phyloP scores from a whole-genome alignment of 2,888 invertebrate genomes.

The Chromoteleia sp. region DNA sequence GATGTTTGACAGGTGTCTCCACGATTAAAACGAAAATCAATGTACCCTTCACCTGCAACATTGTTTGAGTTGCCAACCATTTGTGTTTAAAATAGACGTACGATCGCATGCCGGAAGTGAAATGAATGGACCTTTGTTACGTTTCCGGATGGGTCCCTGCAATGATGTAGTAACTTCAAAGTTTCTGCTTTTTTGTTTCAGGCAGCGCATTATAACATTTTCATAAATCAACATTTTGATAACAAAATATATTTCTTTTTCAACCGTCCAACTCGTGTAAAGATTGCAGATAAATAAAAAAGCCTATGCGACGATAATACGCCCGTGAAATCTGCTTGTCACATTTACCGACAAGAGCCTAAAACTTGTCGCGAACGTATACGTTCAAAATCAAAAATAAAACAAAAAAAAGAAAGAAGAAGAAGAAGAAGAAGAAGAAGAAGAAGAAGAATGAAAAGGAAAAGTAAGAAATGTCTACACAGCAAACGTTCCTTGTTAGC shows the following conservation, averaged over 20 bases:
- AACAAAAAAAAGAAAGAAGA: no score
- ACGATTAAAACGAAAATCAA: conserved; percentile 13
- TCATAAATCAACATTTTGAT: conserved; percentile 23
- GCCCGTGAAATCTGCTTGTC: no score
- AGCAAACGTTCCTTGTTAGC: no score
- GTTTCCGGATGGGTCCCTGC: conserved; percentile 22
- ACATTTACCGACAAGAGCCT: no score
- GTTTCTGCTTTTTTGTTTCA: conserved; percentile 20
- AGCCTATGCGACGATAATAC: no score
- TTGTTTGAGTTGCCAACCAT: conserved; percentile 21
- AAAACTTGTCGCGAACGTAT: no score
- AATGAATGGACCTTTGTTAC: conserved; percentile 45
- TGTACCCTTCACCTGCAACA: conserved; percentile 10
- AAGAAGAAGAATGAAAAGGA: no score
- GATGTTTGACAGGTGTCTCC: conserved; percentile 7
- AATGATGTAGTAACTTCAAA: conserved; percentile 22
- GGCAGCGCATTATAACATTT: conserved; percentile 6
- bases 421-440: no score
- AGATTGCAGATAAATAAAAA: no score
- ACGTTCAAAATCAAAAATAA: no score
- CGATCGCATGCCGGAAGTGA: conserved; percentile 41
- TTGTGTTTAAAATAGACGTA: conserved; percentile 20
- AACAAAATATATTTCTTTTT: conserved; percentile 5
- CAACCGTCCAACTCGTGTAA: neutral
- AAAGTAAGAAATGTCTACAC: no score